A percentile compares a stretch with the other conserved stretches of the same genome.
Evolutionary conservation across 2,113 vertebrate genomes (phyloP).

Genomic region (Gambusia holbrooki): DNA sequence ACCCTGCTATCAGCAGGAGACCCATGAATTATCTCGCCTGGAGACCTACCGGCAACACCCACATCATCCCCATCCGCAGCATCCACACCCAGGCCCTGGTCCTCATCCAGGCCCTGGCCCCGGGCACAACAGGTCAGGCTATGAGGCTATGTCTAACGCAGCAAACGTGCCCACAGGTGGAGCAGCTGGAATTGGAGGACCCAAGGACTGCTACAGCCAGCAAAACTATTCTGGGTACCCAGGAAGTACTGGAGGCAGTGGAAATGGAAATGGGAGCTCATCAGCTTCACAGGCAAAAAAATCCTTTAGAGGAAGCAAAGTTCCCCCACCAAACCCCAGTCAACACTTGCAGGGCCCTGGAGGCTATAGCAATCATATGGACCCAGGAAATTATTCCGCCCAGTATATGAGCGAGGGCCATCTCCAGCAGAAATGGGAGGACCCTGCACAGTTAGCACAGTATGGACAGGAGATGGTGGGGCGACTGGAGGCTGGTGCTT

Average conservation of each 20-base stretch:
- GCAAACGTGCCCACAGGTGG: conserved; percentile 55
- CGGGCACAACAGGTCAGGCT: conserved; percentile 76
- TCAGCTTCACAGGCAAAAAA: conserved; percentile 82
- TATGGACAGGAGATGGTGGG: conserved; percentile 93
- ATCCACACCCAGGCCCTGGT: conserved; percentile 71
- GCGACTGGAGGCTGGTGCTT: conserved; percentile 79
- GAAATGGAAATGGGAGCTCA: conserved; percentile 60
- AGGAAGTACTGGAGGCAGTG: conserved; percentile 77
- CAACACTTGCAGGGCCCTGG: conserved; percentile 87
- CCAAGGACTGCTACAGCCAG: conserved; percentile 93
- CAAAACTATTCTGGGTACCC: conserved; percentile 86
- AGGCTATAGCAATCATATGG: conserved; percentile 82
- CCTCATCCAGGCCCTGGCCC: conserved; percentile 73
- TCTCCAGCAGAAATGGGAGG: conserved; percentile 93
- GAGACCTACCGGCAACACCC: conserved; percentile 91
- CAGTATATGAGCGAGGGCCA: conserved; percentile 90
- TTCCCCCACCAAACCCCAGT: conserved; percentile 66
- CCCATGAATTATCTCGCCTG: conserved; percentile 94
- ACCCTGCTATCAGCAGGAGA: conserved; percentile 96
- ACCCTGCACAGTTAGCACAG: conserved; percentile 85
- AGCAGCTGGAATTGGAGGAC: conserved; percentile 72
- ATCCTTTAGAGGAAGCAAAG: conserved; percentile 84
- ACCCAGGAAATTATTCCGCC: conserved; percentile 80
- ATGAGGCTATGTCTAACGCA: conserved; percentile 68
- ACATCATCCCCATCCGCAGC: conserved; percentile 81